phyloP scores from a whole-genome alignment of 1,140 invertebrate species.

The Lasioglossum baleicum region DNA sequence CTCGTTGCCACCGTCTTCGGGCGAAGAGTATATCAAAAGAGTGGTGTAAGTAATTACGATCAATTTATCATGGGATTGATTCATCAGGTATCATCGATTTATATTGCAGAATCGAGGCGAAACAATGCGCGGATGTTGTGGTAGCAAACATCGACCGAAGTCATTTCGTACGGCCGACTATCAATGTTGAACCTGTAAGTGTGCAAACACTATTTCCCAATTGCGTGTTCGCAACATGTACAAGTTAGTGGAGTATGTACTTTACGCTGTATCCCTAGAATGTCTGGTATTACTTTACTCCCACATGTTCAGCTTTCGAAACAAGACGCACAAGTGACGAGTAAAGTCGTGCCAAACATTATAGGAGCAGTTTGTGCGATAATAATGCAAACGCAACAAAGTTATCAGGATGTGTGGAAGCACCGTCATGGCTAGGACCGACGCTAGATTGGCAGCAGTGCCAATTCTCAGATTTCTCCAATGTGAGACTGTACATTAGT shows the following conservation, averaged over 20 bases:
- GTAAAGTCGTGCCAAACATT: constrained; percentile 4
- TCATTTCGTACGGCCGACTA: constrained; percentile 74
- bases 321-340: background rate
- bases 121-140: constrained; percentile 79
- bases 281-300: background rate
- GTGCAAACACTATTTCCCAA: background rate
- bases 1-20: constrained; percentile 78
- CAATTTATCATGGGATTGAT: background rate
- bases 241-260: background rate
- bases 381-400: constrained; percentile 47
- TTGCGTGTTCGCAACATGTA: background rate
- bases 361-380: constrained; percentile 24
- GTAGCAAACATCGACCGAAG: constrained; percentile 79
- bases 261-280: background rate
- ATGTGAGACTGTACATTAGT: constrained; percentile 76
- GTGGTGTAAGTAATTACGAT: constrained; percentile 76
- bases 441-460: constrained; percentile 79
- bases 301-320: background rate
- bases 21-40: constrained; percentile 82
- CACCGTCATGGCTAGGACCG: constrained; percentile 77
- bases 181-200: constrained; percentile 70
- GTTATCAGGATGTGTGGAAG: constrained; percentile 75
- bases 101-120: constrained; percentile 79
- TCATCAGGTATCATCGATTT: constrained; percentile 3
- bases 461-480: constrained; percentile 81